phyloP scores from a whole-genome alignment of 2,888 invertebrate genomes.

The Epirrhoe alternata region DNA sequence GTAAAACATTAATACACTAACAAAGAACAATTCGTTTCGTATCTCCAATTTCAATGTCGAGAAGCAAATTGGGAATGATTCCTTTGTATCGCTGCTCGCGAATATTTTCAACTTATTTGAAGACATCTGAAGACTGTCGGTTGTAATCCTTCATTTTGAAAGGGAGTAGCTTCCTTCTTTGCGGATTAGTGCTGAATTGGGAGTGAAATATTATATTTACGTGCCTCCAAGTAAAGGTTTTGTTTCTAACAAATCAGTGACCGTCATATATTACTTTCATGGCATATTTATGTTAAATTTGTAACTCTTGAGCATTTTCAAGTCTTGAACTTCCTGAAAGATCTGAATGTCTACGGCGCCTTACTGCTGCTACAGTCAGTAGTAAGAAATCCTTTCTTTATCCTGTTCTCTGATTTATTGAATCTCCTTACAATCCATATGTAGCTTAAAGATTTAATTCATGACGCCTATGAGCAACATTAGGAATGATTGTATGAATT shows the following conservation, averaged over 20 bases:
- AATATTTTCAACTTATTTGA: conserved; percentile 36
- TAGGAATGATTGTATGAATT: too few species aligned
- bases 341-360: too few species aligned
- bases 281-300: too few species aligned
- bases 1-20: conserved; percentile 1
- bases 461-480: too few species aligned
- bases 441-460: too few species aligned
- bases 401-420: too few species aligned
- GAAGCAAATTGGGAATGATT: conserved; percentile 22
- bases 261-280: not conserved
- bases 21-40: conserved; percentile 18
- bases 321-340: too few species aligned
- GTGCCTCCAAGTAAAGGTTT: conserved; percentile 39
- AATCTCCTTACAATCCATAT: too few species aligned
- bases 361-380: too few species aligned
- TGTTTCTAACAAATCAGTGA: not conserved
- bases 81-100: conserved; percentile 28
- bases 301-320: too few species aligned
- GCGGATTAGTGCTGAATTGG: conserved; percentile 56
- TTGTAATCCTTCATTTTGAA: conserved; percentile 51
- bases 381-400: too few species aligned
- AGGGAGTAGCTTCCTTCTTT: conserved; percentile 41
- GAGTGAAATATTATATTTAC: conserved; percentile 62
- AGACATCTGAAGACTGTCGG: conserved; percentile 37
- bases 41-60: conserved; percentile 19